Base-by-base conservation (phyloP, 2,113 vertebrate genomes). In the Oryzias curvinotus region DNA sequence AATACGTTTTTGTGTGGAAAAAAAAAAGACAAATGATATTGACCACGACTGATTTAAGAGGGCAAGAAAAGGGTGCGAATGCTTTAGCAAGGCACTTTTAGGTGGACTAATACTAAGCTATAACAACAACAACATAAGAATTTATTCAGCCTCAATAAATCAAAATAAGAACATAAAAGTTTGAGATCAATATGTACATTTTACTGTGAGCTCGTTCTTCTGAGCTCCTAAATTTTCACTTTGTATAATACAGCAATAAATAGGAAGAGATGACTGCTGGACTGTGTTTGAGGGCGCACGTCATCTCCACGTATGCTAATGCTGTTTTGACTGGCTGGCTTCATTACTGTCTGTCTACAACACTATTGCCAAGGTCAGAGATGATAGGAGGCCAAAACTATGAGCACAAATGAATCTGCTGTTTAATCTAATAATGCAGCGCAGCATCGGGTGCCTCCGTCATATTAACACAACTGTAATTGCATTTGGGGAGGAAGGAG, bases 381-480 rank as follows among this genome's bases (percentile, higher is more conserved):
- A 88, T 83, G 85, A 87, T 83, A 74, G 66, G 76, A 73, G 84
- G 82, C 69, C 76, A 71, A 80, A 84, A 84, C 71, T 79, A 78
- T 65, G 71, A 81, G 78, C 85, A 70, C 80, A 87, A 87, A 89
- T 89, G 87, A 88, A 90, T 90, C 87, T 86, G 85, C 75, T 88
- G 89, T 89, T 89, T 89, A 88, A 90, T 90, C 87, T 88, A 89
- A 90, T 87, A 89, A 88, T 79, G 80, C 84, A 62, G 77, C 71
- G 51, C 56, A 51, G 80, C 82, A 84, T 79, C 73, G 68, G 75
- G 80, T 81, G 80, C 81, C 87, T 83, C 78, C 68, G 83, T 88
- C 85, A 83, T 86, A 89, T 89, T 90, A 88, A 87, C 85, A 86
- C 85, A 83, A 86, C 78, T 86, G 86, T 89, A 89, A 89, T 89